Evolutionary conservation across 2,888 invertebrate species (phyloP).

Genomic region (Hirtodrosophila confusa): DNA sequence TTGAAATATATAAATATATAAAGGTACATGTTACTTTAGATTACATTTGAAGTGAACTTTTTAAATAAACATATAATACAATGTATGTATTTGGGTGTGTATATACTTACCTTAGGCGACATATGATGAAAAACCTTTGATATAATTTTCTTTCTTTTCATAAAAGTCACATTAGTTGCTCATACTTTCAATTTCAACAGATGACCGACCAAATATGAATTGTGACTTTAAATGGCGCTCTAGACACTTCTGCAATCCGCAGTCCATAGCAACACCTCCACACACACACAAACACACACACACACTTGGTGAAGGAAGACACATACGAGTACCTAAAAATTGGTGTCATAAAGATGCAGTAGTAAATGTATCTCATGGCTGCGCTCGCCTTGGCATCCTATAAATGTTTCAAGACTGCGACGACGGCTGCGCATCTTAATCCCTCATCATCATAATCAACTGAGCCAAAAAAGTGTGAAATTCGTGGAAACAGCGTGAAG

Average conservation of each 20-base stretch:
- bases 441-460: slow-evolving; percentile 72
- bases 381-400: slow-evolving; percentile 28
- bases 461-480: slow-evolving; percentile 70
- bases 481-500: slow-evolving; percentile 71
- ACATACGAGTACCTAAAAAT: slow-evolving; percentile 18
- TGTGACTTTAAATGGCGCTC: slow-evolving; percentile 24
- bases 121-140: too few relatives aligned
- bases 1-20: too few relatives aligned
- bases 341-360: slow-evolving; percentile 59
- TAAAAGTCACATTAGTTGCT: not conserved
- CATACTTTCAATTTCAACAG: slow-evolving; percentile 22
- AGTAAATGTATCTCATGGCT: slow-evolving; percentile 58
- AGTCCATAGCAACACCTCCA: slow-evolving; percentile 15
- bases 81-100: too few relatives aligned
- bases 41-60: too few relatives aligned
- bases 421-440: slow-evolving; percentile 60
- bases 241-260: slow-evolving; percentile 28
- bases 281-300: not conserved
- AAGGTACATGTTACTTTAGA: too few relatives aligned
- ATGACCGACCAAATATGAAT: slow-evolving; percentile 9
- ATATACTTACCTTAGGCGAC: too few relatives aligned
- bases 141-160: not conserved
- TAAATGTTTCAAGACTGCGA: slow-evolving; percentile 46
- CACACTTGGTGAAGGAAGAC: not conserved
- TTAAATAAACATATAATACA: too few relatives aligned